These are phyloP conservation scores for Triplophysa bombifrons DNA, from an alignment of 2,797 vertebrate genomes.

Conservation along the genomic window DNA sequence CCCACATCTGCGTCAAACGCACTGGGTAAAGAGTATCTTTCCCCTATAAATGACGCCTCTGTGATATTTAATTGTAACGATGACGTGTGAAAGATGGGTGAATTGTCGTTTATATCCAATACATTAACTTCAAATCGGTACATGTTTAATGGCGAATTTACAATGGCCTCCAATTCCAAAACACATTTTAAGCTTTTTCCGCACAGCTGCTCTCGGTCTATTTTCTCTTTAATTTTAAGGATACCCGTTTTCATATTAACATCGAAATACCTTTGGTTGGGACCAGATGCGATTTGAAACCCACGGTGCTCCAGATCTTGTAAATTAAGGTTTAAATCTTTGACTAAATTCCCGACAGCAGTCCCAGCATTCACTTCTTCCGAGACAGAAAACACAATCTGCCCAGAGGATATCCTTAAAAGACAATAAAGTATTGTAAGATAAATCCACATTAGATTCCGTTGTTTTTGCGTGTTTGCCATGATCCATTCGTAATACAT, in stretches of 20 bases:
- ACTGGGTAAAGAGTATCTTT: slow-evolving; percentile 82
- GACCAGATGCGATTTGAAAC: slow-evolving; percentile 64
- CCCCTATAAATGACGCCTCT: slow-evolving; percentile 65
- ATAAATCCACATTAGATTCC: slow-evolving; percentile 16
- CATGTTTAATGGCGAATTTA: slow-evolving; percentile 60
- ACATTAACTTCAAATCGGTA: slow-evolving; percentile 61
- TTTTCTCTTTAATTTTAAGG: slow-evolving; percentile 60
- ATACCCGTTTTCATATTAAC: slow-evolving; percentile 64
- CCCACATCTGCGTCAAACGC: slow-evolving; percentile 86
- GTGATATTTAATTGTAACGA: slow-evolving; percentile 57
- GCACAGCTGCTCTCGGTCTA: slow-evolving; percentile 68
- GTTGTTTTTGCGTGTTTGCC: neutral
- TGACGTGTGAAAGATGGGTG: slow-evolving; percentile 50
- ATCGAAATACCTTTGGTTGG: slow-evolving; percentile 65
- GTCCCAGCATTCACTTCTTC: slow-evolving; percentile 73
- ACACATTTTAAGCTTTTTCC: slow-evolving; percentile 37
- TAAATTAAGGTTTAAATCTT: slow-evolving; percentile 72
- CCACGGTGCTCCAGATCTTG: slow-evolving; percentile 60
- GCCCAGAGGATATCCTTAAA: slow-evolving; percentile 30
- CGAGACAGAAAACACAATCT: slow-evolving; percentile 67
- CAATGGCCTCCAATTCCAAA: slow-evolving; percentile 60
- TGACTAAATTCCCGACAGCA: slow-evolving; percentile 72
- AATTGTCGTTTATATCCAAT: slow-evolving; percentile 62
- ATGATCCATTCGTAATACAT: slow-evolving; percentile 1
- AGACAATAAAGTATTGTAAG: slow-evolving; percentile 22